Base-by-base conservation (phyloP, 2,888 invertebrate genomes). In the Nasonovia ribisnigri region DNA sequence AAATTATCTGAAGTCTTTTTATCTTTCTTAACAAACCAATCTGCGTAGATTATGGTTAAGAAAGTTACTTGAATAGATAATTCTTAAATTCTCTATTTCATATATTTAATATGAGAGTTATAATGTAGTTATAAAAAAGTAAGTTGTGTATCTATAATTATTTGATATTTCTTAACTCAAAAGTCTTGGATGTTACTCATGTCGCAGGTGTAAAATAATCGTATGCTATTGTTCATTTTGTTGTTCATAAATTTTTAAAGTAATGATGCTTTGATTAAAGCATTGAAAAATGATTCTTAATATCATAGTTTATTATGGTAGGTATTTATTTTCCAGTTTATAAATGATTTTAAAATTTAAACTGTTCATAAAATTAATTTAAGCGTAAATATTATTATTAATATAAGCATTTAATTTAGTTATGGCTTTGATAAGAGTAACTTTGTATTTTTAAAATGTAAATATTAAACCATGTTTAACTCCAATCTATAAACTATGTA, bases 1-100 rank as follows among this genome's bases (percentile, higher is more conserved):
- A 46, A 92, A 92, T 60, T 16, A 60, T 13, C 57, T 84, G 29
- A n/a, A 87, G 60, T 87, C 48, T 16, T 87, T 48, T 92, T 87
- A 60, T 26, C 60, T 36, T 87, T n/a, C 16, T 2, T 36, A 84
- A 84, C 5, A 87, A 87, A 87, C 46, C 60, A 46, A 46, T 36
- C 36, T 77, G 6, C 16, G 6, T 77, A 77, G 0, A 36, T 20
- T 77, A 36, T 77, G 20, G 6, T 36, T 6, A 77, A 36, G n/a
- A 60, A 60, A 60, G 48, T 87, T 48, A 77, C 67, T 77, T 36
- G 6, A 60, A 60, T 60, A 60, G 60, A 67, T 16, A n/a, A 57
- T 57, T 57, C 26, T 24, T 57, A 26, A 57, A 57, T 57, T 26
- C 54, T 57, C 24, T 57, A 26, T 57, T 57, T 24, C 6, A 57